phyloP scores from a whole-genome alignment of 2,113 vertebrate genomes.

The Lophochroa leadbeateri region DNA sequence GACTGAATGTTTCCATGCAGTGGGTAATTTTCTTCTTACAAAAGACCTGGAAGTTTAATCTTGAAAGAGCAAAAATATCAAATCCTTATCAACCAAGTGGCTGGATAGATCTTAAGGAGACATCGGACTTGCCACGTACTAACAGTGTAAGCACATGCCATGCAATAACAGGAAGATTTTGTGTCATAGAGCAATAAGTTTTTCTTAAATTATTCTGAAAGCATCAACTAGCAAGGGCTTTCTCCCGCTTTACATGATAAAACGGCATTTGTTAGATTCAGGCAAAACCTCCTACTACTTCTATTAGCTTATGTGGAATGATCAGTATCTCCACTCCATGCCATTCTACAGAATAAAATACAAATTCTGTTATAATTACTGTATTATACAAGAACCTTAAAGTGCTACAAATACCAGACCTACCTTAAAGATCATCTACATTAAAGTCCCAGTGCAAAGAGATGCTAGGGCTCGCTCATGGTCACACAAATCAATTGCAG shows the following conservation, averaged over 20 bases:
- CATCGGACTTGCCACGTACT: background rate
- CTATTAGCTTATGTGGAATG: background rate
- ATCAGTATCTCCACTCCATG: background rate
- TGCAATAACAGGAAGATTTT: background rate
- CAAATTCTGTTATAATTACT: background rate
- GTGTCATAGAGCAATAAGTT: background rate
- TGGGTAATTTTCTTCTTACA: background rate
- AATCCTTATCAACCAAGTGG: background rate
- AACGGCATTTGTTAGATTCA: background rate
- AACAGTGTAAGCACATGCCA: background rate
- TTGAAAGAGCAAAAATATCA: background rate
- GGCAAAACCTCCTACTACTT: background rate
- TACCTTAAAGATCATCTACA: background rate
- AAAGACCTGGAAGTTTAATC: background rate
- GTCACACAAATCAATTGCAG: conserved; percentile 6
- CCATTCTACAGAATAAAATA: background rate
- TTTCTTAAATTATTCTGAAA: background rate
- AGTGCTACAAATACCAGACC: background rate
- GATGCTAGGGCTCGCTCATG: background rate
- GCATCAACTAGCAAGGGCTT: background rate
- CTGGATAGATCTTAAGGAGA: background rate
- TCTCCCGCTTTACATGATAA: background rate
- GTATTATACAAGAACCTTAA: background rate
- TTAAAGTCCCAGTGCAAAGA: background rate
- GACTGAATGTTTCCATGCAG: background rate